Evolutionary conservation across 2,888 invertebrate genomes (phyloP).

Genomic region (Tuta absoluta): DNA sequence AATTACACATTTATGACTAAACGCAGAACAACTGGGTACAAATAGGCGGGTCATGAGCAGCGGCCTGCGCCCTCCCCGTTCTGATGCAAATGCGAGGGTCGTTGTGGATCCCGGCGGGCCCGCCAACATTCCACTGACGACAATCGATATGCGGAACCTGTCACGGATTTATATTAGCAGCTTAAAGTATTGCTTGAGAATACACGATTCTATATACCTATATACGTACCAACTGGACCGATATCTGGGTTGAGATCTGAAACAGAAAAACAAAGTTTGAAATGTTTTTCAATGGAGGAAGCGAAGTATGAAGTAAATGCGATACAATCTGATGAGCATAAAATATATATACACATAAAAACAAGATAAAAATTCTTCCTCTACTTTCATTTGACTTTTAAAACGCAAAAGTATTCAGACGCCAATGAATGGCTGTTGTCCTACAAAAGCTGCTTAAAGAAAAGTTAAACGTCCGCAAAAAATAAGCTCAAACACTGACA

Average conservation of each 20-base stretch:
- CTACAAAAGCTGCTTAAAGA: slow-evolving; percentile 39
- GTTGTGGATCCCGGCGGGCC: not conserved
- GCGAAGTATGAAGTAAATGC: not conserved
- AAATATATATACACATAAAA: not conserved
- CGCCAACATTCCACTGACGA: slow-evolving; percentile 5
- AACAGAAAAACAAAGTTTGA: not conserved
- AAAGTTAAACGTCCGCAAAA: slow-evolving; percentile 47
- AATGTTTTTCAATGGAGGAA: not conserved
- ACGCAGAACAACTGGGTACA: slow-evolving; percentile 29
- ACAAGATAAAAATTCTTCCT: slow-evolving; percentile 11
- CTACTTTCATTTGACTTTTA: slow-evolving; percentile 15
- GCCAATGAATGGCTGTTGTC: slow-evolving; percentile 34
- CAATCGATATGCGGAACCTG: slow-evolving; percentile 16
- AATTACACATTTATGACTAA: slow-evolving; percentile 31
- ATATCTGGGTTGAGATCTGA: not conserved
- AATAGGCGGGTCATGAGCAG: slow-evolving; percentile 27
- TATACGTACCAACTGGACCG: not conserved
- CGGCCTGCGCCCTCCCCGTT: slow-evolving; percentile 28
- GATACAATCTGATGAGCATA: not conserved
- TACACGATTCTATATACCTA: slow-evolving; percentile 46
- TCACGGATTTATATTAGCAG: slow-evolving; percentile 15
- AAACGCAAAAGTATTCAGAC: slow-evolving; percentile 26
- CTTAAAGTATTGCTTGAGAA: slow-evolving; percentile 62
- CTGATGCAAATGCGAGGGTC: slow-evolving; percentile 31
- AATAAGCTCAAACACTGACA: slow-evolving; percentile 47